Conservation (phyloP, 2,113 vertebrate genomes). For the Athene cunicularia region DNA sequence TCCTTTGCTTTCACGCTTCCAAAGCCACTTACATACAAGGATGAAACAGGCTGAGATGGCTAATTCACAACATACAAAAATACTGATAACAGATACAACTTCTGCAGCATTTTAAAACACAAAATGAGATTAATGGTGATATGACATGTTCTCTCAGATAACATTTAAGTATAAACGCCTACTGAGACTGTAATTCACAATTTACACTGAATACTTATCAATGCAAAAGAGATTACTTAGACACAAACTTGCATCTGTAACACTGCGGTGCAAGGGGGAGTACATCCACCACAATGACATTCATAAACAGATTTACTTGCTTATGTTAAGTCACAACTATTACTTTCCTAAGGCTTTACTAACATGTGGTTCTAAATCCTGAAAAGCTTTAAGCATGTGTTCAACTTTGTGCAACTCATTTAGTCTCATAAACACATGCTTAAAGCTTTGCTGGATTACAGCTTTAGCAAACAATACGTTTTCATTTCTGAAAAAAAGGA, state of each 20-base stretch:
- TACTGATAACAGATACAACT: neutral
- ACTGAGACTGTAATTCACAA: neutral
- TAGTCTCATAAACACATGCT: neutral
- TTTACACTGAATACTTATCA: neutral
- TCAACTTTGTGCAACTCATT: neutral
- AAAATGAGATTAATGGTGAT: rapidly evolving
- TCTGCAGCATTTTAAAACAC: neutral
- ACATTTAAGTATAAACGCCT: neutral
- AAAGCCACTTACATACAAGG: neutral
- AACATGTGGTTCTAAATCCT: neutral
- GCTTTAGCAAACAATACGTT: neutral
- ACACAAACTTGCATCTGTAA: rapidly evolving
- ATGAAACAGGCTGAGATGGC: rapidly evolving
- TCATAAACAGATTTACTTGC: neutral
- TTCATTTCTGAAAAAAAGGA: neutral
- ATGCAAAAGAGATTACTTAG: neutral
- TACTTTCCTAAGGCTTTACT: neutral
- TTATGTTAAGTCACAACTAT: neutral
- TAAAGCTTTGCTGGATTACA: neutral
- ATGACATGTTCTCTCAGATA: neutral
- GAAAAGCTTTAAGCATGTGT: neutral
- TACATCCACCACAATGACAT: neutral
- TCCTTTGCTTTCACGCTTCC: neutral
- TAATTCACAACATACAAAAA: neutral
- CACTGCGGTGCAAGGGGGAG: neutral